Evolutionary conservation across 1,140 invertebrate genomes (phyloP), one percentile per base, ranked within the genome.

Genomic region (Plectus sambesii): DNA sequence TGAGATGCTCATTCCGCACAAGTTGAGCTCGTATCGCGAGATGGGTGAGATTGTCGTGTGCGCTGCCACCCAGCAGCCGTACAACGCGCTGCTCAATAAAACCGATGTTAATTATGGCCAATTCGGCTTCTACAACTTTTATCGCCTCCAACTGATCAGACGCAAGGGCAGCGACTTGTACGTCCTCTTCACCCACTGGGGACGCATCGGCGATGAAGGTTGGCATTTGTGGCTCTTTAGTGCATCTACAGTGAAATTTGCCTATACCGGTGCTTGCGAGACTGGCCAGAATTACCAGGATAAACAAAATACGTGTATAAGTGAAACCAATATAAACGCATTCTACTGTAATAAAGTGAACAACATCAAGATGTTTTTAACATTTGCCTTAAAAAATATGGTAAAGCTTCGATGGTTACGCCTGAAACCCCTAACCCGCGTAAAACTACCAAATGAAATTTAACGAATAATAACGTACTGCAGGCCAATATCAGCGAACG

Each of bases 181-280:
- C 53, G 55, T 77, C 22, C 53, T 77, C 24, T 76, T 77, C 56
- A 77, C 74, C 23, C 65, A 74, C 24, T 77, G 75, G 75, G 76
- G 76, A n/a, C 52, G 74, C 29, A 73, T 77, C 46, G 76, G 75
- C 6, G 68, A 70, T 30, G 57, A 44, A 15, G 8, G 24, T 12
- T 51, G 55, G 12, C 49, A 56, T 20, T 56, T 44, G 30, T 49
- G 51, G 36, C 35, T 47, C n/a, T 5, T 20, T 3, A 47, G n/a
- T n/a, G n/a, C n/a, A n/a, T n/a, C n/a, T n/a, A n/a, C n/a, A n/a
- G n/a, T n/a, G n/a, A n/a, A n/a, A n/a, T n/a, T n/a, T n/a, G n/a
- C n/a, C n/a, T n/a, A n/a, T n/a, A n/a, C n/a, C n/a, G n/a, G n/a
- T n/a, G n/a, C n/a, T n/a, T n/a, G n/a, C n/a, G n/a, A n/a, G n/a